phyloP scores from a whole-genome alignment of 2,888 invertebrate genomes.

The Crepidodera aurea region DNA sequence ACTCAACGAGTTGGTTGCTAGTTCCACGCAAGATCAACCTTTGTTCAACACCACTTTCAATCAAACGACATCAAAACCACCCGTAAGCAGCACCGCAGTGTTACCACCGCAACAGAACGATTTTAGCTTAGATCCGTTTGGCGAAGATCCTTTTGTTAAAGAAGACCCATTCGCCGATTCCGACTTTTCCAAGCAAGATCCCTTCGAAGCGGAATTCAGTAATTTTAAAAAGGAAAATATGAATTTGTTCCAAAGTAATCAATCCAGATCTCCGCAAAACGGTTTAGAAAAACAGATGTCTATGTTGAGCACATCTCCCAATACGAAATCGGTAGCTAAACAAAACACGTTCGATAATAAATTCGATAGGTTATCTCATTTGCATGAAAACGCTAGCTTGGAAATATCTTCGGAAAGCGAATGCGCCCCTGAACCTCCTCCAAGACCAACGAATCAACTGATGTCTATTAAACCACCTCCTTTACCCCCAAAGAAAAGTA shows the following conservation, averaged over 20 bases:
- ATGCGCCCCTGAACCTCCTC: constrained; percentile 72
- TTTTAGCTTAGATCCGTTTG: constrained; percentile 70
- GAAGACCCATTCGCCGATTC: constrained; percentile 72
- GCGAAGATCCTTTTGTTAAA: constrained; percentile 78
- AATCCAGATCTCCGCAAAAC: constrained; percentile 52
- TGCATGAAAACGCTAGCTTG: constrained; percentile 56
- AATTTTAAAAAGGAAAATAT: constrained; percentile 40
- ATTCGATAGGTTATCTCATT: constrained; percentile 47
- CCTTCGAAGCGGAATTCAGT: constrained; percentile 65
- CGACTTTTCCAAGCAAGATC: constrained; percentile 68
- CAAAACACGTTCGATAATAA: constrained; percentile 53
- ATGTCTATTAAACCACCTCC: constrained; percentile 74
- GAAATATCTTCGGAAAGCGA: constrained; percentile 59
- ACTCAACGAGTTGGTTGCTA: constrained; percentile 79
- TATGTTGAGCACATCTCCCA: constrained; percentile 37
- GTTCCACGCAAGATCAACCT: constrained; percentile 38
- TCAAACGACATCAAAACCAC: constrained; percentile 31
- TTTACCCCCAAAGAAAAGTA: constrained; percentile 74
- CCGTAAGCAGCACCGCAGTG: constrained; percentile 25
- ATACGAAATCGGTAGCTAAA: constrained; percentile 57
- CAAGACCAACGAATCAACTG: constrained; percentile 71
- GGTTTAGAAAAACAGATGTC: constrained; percentile 50
- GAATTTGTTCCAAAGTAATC: constrained; percentile 37
- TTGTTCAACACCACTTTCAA: constrained; percentile 41
- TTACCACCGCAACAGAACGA: constrained; percentile 49